These are phyloP conservation scores for Antennarius striatus DNA, from an alignment of 2,113 vertebrate species.

Conservation along the genomic window DNA sequence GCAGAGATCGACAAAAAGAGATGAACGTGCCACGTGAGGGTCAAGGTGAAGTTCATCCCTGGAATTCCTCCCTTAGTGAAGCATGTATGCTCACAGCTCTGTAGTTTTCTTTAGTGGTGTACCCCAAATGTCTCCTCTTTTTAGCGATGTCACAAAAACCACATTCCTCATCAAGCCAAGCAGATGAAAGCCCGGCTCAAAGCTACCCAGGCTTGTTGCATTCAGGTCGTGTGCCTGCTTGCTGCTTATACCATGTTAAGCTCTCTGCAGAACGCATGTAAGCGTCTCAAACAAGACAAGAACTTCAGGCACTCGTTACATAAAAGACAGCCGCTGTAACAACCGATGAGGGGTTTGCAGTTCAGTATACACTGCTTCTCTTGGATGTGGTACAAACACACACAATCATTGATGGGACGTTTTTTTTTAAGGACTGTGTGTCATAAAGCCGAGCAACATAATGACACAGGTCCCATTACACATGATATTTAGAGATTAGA, in stretches of 20 bases:
- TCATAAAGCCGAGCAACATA: constrained; percentile 67
- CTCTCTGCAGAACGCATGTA: constrained; percentile 14
- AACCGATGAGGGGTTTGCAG: constrained; percentile 35
- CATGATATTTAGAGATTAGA: constrained; percentile 73
- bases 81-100: constrained; percentile 27
- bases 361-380: constrained; percentile 20
- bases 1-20: constrained; percentile 15
- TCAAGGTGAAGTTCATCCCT: constrained; percentile 66
- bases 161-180: not conserved
- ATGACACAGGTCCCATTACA: constrained; percentile 67
- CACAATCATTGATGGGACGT: constrained; percentile 16
- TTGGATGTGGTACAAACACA: constrained; percentile 53
- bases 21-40: constrained; percentile 29
- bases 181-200: not conserved
- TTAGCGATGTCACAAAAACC: not conserved
- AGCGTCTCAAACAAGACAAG: constrained; percentile 47
- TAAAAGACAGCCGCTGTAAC: constrained; percentile 30
- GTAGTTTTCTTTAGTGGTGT: constrained; percentile 65
- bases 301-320: constrained; percentile 49
- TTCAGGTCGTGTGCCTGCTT: not conserved
- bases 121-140: constrained; percentile 29
- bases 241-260: constrained; percentile 2
- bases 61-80: constrained; percentile 41
- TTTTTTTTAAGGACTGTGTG: constrained; percentile 36
- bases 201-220: not conserved